Evolutionary conservation across 2,113 vertebrate species (phyloP).

Genomic region (Eira barbara): DNA sequence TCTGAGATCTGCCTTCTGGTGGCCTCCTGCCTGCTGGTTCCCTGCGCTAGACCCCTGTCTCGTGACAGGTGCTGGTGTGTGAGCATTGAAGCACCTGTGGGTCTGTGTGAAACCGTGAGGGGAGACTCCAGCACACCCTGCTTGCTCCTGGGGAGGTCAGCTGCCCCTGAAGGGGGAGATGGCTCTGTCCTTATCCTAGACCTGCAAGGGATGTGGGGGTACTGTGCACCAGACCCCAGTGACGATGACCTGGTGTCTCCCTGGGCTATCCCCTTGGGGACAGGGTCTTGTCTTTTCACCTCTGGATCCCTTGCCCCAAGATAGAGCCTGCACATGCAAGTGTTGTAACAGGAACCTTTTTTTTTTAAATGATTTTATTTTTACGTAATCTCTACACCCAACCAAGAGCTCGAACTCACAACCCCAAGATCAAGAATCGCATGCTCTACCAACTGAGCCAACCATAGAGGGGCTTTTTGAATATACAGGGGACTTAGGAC

Average conservation of each 20-base stretch:
- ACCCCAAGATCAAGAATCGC: neutral
- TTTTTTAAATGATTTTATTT: neutral
- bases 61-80: neutral
- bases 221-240: neutral
- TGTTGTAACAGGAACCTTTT: neutral
- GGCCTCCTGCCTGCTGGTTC: neutral
- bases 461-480: neutral
- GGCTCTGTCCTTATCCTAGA: neutral
- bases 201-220: fast-evolving
- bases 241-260: neutral
- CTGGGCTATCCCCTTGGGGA: neutral
- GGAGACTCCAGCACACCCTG: fast-evolving
- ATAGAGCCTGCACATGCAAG: neutral
- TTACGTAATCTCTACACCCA: neutral
- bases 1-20: too few species aligned
- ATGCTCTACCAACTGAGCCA: neutral
- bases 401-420: neutral
- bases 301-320: neutral
- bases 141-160: neutral
- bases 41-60: neutral
- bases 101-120: neutral
- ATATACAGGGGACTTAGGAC: neutral
- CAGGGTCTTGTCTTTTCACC: neutral
- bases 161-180: neutral
- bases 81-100: too few species aligned